Evolutionary conservation across 1,140 invertebrate genomes (phyloP), one percentile per base, ranked within the genome.

Genomic region (Holcopasites calliopsidis): DNA sequence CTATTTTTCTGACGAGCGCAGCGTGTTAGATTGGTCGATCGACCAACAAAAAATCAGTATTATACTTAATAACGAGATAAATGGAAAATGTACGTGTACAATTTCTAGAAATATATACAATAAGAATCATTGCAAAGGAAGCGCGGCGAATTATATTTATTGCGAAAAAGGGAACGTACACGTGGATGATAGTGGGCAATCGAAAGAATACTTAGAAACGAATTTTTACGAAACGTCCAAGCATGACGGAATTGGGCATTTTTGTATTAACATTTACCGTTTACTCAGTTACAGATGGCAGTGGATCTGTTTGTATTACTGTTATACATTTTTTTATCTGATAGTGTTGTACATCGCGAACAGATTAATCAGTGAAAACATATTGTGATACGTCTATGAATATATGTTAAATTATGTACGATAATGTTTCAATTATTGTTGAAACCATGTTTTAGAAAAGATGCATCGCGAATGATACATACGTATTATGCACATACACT

Each of bases 211-310:
- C 10, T 26, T 23, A 40, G 26, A 10, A 28, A 42, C 6, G 16
- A 40, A 26, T 40, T 61, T 42, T 26, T 26, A 61, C 13, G 8
- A 61, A 60, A 33, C 4, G 3, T 40, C 35, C 3, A 26, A 23
- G 11, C 35, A 26, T 26, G 5, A 16, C 3, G 23, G 21, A 8
- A 38, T 50, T 23, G 21, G 3, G 31, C 49, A 62, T n/a, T 18
- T 72, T 11, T 64, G 55, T 31, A 33, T 31, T 1, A 80, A 69
- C 8, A 21, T 77, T 10, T 54, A 54, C 11, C 52, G 73, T 50
- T 40, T 62, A 7, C 18, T 77, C 7, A 57, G 72, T 28, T 75
- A 60, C n/a, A 65, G 65, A 18, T 60, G 78, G 69, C 18, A 77
- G 13, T 57, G 62, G 49, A 38, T 80, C 23, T 69, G 57, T 18